Evolutionary conservation across 2,113 vertebrate species (phyloP).

Genomic region (Phasianus colchicus): DNA sequence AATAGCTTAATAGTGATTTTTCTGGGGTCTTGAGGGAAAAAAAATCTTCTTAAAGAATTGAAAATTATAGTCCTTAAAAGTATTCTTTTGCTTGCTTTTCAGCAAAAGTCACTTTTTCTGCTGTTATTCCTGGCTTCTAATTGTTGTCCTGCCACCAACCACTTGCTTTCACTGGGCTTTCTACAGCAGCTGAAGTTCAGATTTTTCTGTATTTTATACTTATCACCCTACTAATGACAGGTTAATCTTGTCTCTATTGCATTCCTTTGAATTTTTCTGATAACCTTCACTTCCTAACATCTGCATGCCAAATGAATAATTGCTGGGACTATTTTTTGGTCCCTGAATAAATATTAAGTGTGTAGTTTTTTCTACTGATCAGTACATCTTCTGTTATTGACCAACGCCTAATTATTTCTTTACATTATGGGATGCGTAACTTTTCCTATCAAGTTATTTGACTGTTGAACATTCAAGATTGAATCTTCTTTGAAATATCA

Average conservation of each 20-base stretch:
- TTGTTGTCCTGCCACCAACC: neutral
- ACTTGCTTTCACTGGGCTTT: neutral
- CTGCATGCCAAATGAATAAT: neutral
- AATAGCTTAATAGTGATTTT: neutral
- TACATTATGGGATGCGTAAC: neutral
- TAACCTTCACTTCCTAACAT: neutral
- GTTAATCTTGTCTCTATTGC: neutral
- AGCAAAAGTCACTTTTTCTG: neutral
- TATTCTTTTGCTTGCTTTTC: accelerated
- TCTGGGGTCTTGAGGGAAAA: neutral
- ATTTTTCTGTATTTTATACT: neutral
- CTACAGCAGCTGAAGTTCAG: neutral
- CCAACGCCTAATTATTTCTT: neutral
- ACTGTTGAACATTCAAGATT: neutral
- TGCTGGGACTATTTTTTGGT: neutral
- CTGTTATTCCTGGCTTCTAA: neutral
- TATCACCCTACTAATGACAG: accelerated
- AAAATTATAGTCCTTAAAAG: neutral
- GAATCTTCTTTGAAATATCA: neutral
- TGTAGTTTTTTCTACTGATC: neutral
- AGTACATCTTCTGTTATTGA: neutral
- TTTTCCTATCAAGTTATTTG: neutral
- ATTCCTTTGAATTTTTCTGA: neutral
- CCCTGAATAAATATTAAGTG: neutral
- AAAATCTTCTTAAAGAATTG: neutral